Base-by-base conservation (phyloP, 2,797 vertebrate species). In the Enteromius paludinosus region DNA sequence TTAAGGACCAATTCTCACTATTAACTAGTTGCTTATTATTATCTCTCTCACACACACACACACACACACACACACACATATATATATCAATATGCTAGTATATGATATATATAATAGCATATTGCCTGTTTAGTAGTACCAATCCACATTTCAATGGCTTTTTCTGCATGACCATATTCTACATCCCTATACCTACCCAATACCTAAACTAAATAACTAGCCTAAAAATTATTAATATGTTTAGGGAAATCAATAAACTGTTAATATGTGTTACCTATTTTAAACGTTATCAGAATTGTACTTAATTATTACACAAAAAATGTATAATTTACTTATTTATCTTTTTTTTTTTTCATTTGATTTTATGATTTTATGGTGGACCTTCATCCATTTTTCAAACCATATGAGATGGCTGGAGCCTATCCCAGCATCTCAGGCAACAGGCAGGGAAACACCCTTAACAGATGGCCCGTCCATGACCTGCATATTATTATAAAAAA, bases 391-490 rank as follows among this genome's bases (percentile, higher is more conserved):
- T 30, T 71, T 47, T 70, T 15, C 23, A 47, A 18, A 70, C 15
- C 45, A 11, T 12, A 38, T 38, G 8, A 17, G 41, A 38, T 11
- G 14, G 30, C 6, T 74, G 72, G 52, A 74, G 8, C n/a, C 20
- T 56, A 25, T 75, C 14, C 52, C 52, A 75, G 52, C 1, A 59
- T 75, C 52, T 59, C n/a, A n/a, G 49, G 28, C 33, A 12, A 8
- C 47, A 52, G 49, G 18, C 3, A 8, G 49, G 33, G 35, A 43
- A 61, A 76, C 59, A 76, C 56, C 56, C 56, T 59, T 25, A 41
- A 17, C 54, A 43, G 33, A 61, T 75, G 54, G 73, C 73, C 20
- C 38, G 30, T 56, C 30, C 71, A 56, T 54, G 71, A 56, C 20
- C 33, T 20, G 74, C 8, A 65, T 2, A 49, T 59, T 64, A 62